These are phyloP conservation scores for Gallinago nigripennis DNA, from an alignment of 2,797 vertebrate species.

Conservation along the genomic window DNA sequence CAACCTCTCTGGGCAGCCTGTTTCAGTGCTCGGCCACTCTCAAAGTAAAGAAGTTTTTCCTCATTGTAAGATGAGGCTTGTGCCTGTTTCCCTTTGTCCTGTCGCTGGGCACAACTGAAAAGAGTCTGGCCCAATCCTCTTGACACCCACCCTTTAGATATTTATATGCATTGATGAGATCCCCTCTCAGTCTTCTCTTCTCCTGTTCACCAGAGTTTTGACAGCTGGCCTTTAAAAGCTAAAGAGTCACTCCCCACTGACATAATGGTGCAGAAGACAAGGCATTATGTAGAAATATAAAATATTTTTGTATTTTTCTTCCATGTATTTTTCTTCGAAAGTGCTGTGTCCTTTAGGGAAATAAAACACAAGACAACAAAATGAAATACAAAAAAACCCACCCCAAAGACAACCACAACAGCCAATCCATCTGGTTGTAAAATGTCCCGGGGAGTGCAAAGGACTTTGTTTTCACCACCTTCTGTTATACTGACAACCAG, in stretches of 20 bases:
- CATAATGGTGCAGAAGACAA: not conserved
- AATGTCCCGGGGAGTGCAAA: not conserved
- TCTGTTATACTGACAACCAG: not conserved
- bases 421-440: not conserved
- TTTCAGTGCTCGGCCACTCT: not conserved
- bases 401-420: not conserved
- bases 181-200: not conserved
- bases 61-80: not conserved
- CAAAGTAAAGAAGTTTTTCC: not conserved
- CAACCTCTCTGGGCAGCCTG: not conserved
- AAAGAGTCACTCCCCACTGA: not conserved
- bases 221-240: not conserved
- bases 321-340: not conserved
- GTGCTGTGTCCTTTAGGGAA: not conserved
- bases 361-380: not conserved
- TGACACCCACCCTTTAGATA: not conserved
- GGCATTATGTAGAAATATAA: not conserved
- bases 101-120: not conserved
- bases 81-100: too few relatives aligned
- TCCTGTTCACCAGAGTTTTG: not conserved
- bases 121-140: not conserved
- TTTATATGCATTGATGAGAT: not conserved
- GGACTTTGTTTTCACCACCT: not conserved
- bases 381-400: not conserved
- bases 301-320: not conserved